Base-by-base conservation (phyloP, 2,113 vertebrate species). In the Mesitornis unicolor region DNA sequence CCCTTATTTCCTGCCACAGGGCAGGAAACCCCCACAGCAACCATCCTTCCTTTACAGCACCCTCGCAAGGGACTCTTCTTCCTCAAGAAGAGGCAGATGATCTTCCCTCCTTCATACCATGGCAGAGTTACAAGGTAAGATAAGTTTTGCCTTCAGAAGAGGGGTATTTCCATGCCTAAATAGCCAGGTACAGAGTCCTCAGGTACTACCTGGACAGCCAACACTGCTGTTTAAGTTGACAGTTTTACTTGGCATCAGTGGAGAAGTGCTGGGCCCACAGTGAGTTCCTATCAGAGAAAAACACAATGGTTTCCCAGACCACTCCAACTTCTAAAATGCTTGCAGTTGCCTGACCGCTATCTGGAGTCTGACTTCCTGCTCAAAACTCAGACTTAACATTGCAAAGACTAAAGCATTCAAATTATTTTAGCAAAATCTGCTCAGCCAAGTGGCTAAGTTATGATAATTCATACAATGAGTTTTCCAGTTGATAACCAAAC, bases 401-500 rank as follows among this genome's bases (percentile, higher is more conserved):
- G 20, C 28, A 33, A 16, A 48, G 57, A 76, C 5, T 36, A 28
- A 77, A 73, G 26, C 0, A 2, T 68, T 64, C 70, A 1, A 7
- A 59, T 78, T 91, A 48, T 87, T 88, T 51, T 60, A 36, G 64
- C 36, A 80, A 68, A 61, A 70, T 36, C 68, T 33, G 8, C 65
- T 56, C 60, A 56, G 51, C 76, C 47, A 68, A 95, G 67, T 43
- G 47, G 50, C 51, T 36, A 50, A 65, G 16, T 53, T 84, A 71
- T 31, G 28, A 68, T 60, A 90, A 43, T 59, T 75, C 36, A 25
- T 53, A 81, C 68, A 84, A 90, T 93, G 86, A 86, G 40, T 90
- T 95, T 97, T 90, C 86, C 93, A 97, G 83, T 10, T 81, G 76
- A 96, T 90, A 92, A 87, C 40, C 61, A 89, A 89, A 84, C 53